phyloP scores from a whole-genome alignment of 2,797 vertebrate species.

The Margarornis squamiger region DNA sequence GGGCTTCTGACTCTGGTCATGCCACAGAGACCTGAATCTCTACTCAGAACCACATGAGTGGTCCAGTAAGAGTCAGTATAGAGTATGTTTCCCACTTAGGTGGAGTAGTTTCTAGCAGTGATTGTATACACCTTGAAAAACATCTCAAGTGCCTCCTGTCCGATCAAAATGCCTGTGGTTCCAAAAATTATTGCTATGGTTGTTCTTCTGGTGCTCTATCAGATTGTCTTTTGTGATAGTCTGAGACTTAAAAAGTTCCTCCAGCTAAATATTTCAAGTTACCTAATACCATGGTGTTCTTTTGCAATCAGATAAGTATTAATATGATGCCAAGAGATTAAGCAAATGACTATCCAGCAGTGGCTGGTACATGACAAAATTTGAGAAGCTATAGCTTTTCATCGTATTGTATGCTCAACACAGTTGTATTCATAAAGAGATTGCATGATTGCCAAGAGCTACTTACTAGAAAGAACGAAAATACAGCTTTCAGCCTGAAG shows the following conservation, averaged over 20 bases:
- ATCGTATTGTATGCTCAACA: neutral
- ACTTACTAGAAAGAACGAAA: neutral
- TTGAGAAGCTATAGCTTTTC: neutral
- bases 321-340: neutral
- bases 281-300: neutral
- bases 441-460: neutral
- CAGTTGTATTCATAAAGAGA: neutral
- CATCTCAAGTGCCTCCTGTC: neutral
- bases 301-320: neutral
- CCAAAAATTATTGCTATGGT: neutral
- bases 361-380: neutral
- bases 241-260: neutral
- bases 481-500: neutral
- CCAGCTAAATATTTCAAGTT: neutral
- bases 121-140: neutral
- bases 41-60: neutral
- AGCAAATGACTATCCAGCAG: neutral
- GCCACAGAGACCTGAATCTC: neutral
- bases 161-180: neutral
- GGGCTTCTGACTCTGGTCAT: neutral
- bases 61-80: neutral
- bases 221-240: neutral
- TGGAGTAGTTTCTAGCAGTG: neutral
- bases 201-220: neutral
- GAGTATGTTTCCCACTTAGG: neutral